Evolutionary conservation across 2,797 vertebrate genomes (phyloP).

Genomic region (Atherinosoma microstoma): DNA sequence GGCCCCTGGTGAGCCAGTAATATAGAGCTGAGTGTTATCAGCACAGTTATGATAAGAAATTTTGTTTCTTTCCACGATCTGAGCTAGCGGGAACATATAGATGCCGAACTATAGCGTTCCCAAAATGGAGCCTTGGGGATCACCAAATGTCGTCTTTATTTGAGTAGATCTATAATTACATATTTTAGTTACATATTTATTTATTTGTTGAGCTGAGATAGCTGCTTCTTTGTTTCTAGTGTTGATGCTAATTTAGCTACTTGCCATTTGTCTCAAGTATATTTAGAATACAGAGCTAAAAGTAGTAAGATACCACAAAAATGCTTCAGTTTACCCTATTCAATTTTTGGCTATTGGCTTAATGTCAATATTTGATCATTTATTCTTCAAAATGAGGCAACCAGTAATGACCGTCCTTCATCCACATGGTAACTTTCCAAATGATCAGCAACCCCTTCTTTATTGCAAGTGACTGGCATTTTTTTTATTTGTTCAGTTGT

Average conservation of each 20-base stretch:
- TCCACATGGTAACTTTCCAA: neutral
- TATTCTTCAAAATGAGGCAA: neutral
- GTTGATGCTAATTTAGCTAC: neutral
- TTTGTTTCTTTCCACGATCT: too few relatives aligned
- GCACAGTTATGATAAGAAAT: too few relatives aligned
- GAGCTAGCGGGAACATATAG: too few relatives aligned
- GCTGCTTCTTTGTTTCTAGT: neutral
- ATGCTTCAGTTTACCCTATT: neutral
- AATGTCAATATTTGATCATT: neutral
- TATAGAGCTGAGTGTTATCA: too few relatives aligned
- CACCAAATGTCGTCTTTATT: too few relatives aligned
- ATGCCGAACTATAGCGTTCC: too few relatives aligned
- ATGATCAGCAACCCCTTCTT: neutral
- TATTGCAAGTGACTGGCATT: neutral
- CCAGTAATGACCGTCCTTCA: neutral
- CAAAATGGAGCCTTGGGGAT: too few relatives aligned
- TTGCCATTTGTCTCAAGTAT: neutral
- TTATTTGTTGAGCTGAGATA: neutral
- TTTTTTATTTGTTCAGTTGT: neutral
- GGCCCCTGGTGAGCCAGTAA: too few relatives aligned
- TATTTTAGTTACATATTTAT: neutral
- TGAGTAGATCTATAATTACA: too few relatives aligned
- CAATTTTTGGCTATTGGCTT: neutral
- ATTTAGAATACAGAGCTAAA: neutral
- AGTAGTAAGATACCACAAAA: neutral